These are phyloP conservation scores for Caerostris extrusa DNA, from an alignment of 1,140 invertebrate genomes.

Conservation along the genomic window DNA sequence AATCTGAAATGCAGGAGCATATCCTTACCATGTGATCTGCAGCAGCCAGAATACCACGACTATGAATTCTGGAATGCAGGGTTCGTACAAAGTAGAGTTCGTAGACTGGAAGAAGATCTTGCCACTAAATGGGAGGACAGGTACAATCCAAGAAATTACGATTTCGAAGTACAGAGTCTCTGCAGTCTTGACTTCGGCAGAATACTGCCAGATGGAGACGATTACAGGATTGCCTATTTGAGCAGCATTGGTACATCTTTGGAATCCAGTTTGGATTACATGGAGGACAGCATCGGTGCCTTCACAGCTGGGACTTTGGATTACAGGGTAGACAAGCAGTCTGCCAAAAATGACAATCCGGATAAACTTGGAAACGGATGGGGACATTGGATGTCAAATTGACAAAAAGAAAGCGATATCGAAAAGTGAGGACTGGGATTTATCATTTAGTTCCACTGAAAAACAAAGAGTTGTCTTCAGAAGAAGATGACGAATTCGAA, in stretches of 20 bases:
- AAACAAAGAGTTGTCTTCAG: slow-evolving; percentile 23
- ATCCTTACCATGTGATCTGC: slow-evolving; percentile 34
- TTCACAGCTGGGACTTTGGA: slow-evolving; percentile 18
- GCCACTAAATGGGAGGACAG: neutral
- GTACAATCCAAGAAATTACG: neutral
- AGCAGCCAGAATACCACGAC: neutral
- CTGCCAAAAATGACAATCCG: neutral
- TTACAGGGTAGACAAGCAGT: neutral
- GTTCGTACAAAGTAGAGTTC: slow-evolving; percentile 63
- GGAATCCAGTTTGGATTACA: slow-evolving; percentile 61
- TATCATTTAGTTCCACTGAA: slow-evolving; percentile 53
- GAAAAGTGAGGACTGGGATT: slow-evolving; percentile 50
- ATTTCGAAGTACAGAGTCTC: slow-evolving; percentile 62
- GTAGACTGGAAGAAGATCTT: slow-evolving; percentile 64
- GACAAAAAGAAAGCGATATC: neutral
- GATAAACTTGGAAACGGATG: slow-evolving; percentile 4
- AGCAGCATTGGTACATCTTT: slow-evolving; percentile 60
- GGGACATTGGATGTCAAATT: slow-evolving; percentile 27
- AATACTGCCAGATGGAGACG: slow-evolving; percentile 52
- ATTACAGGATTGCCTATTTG: slow-evolving; percentile 65
- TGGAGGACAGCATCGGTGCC: slow-evolving; percentile 36
- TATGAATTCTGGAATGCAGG: slow-evolving; percentile 53
- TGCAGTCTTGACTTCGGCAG: slow-evolving; percentile 62
- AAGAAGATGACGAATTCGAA: slow-evolving; percentile 63
- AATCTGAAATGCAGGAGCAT: slow-evolving; percentile 37